Base-by-base conservation (phyloP, 2,113 vertebrate species). In the Nyctereutes procyonoides region DNA sequence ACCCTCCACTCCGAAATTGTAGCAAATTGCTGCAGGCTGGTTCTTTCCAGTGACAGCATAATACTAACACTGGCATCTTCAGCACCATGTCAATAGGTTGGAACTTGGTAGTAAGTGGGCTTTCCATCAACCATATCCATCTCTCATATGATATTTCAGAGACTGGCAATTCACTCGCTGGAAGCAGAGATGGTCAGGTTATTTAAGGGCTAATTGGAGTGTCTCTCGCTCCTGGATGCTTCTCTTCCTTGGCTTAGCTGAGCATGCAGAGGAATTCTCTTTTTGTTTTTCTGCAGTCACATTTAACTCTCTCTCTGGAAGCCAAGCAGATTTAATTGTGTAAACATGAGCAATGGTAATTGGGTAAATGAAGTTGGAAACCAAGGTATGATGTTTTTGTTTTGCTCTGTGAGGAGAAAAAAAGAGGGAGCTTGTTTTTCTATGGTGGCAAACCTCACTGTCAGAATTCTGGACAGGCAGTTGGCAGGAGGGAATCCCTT, bases 321-420 rank as follows among this genome's bases (percentile, higher is more conserved):
- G 91, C 95, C 96, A 60, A 53, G 26, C 16, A 76, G 96, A 95
- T 93, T 96, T 87, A 81, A 97, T 93, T 97, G 94, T 91, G 71
- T 96, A 93, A 81, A 17, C 98, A 98, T 97, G 95, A 98, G 97
- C 98, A 93, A 94, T 98, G 97, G 97, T 97, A 98, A 98, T 98
- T 98, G 97, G 91, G 96, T 97, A 97, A 97, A 97, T 98, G 94
- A 96, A 98, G 94, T 97, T 98, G 97, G 98, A 98, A 98, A 98
- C 96, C 97, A 97, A 98, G 98, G 98, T 98, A 98, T 97, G 98
- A 98, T 98, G 97, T 97, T 96, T 97, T 98, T 97, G 97, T 97
- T 98, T 98, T 97, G 96, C 96, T 98, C 93, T 94, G 71, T 43
- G 95, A 96, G 71, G 79, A 16, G 9, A 16, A 95, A 96, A 93